These are phyloP conservation scores for Lepidurus apus DNA, from an alignment of 1,140 invertebrate species.

Conservation along the genomic window DNA sequence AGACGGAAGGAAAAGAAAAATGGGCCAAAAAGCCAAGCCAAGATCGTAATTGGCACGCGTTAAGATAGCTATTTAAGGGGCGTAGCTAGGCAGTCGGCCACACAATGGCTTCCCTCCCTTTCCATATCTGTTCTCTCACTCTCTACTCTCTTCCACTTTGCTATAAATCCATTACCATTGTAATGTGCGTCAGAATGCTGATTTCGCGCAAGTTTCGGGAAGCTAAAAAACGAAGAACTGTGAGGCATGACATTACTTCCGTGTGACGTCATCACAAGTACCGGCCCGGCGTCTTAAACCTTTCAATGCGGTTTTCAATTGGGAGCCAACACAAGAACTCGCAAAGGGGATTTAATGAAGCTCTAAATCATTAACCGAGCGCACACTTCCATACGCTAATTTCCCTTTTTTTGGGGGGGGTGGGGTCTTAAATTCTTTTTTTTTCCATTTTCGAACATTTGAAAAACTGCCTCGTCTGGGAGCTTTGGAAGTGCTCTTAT, in stretches of 20 bases:
- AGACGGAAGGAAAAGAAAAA: neutral
- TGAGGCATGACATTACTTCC: neutral
- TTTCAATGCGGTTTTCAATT: neutral
- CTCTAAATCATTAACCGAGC: neutral
- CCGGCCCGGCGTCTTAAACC: neutral
- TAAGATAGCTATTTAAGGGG: conserved; percentile 22
- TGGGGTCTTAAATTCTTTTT: neutral
- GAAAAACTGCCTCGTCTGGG: neutral
- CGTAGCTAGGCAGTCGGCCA: conserved; percentile 16
- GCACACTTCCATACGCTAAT: too few relatives aligned
- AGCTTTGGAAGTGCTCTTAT: too few relatives aligned
- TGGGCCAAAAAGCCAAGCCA: neutral
- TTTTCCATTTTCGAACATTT: neutral
- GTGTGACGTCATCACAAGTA: neutral
- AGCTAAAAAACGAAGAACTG: too few relatives aligned
- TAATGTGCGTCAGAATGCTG: conserved; percentile 18
- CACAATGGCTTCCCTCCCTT: neutral
- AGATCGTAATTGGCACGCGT: neutral
- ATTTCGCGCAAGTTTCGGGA: neutral
- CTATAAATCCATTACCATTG: conserved; percentile 15
- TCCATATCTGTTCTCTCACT: neutral
- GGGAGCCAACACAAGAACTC: too few relatives aligned
- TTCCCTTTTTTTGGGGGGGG: too few relatives aligned
- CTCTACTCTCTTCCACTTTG: neutral
- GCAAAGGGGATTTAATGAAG: neutral